phyloP scores from a whole-genome alignment of 2,797 vertebrate genomes.

The Danio choprae region DNA sequence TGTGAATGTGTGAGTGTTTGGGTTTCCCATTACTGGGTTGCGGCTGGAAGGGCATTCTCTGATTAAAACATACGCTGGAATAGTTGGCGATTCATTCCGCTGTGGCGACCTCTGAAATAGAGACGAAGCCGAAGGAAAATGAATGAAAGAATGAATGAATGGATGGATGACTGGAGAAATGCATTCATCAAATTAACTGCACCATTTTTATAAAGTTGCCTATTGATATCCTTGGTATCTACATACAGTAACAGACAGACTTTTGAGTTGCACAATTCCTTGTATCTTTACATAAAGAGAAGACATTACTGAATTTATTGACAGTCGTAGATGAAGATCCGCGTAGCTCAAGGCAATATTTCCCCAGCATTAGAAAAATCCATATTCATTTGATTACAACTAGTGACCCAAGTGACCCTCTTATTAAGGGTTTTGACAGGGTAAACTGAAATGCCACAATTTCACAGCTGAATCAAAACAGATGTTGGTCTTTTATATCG shows the following conservation, averaged over 20 bases:
- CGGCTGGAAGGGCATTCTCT: too few species aligned
- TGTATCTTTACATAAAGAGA: not conserved
- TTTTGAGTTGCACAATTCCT: not conserved
- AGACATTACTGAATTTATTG: not conserved
- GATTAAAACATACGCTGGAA: too few species aligned
- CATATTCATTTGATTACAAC: conserved; percentile 1
- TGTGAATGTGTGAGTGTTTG: too few species aligned
- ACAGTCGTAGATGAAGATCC: not conserved
- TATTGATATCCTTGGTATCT: too few species aligned
- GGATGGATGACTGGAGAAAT: not conserved
- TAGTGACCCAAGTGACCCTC: not conserved
- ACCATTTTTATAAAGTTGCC: not conserved
- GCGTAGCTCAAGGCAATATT: not conserved
- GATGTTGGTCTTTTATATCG: conserved; percentile 1
- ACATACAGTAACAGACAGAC: not conserved
- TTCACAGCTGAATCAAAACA: not conserved
- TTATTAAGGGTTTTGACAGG: not conserved
- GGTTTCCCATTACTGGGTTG: too few species aligned
- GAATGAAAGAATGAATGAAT: too few species aligned
- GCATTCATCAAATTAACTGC: not conserved
- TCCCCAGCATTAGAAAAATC: not conserved
- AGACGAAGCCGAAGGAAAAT: too few species aligned
- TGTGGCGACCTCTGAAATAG: too few species aligned
- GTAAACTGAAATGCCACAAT: not conserved
- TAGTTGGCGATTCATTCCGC: too few species aligned